Evolutionary conservation across 1,140 invertebrate genomes (phyloP), one percentile per base, ranked within the genome.

Genomic region (Drosophila pruinosa): DNA sequence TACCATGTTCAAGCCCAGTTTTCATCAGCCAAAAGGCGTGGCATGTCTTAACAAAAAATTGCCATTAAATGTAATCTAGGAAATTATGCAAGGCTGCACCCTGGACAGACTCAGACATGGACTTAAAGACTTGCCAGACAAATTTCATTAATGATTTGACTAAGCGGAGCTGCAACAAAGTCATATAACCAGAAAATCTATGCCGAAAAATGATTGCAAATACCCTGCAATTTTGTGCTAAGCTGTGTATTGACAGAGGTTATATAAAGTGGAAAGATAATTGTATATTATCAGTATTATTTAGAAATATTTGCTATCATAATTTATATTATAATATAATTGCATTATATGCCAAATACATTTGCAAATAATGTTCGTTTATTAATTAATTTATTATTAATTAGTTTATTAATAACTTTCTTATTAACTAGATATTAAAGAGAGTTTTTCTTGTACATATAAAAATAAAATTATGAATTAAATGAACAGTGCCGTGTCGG

Each of bases 1-100:
- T 26, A 77, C 80, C 77, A 73, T 80, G 80, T 80, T 85, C 80
- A 86, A 80, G 80, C 76, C 61, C 68, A 74, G 80, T 80, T 85
- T 80, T 76, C 77, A 85, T 80, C 80, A 83, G 58, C 4, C 48
- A 19, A 26, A 24, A 47, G 57, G 45, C 65, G 65, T 69, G 57
- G 14, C 48, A 19, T 31, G 31, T 28, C 58, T 63, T 8, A 15
- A 12, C 12, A 28, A 43, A 63, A 64, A 62, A 24, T 48, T 6
- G 28, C 21, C n/a, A 64, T 48, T 39, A 48, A 62, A 69, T 43
- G 26, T 34, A 47, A 19, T 54, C 58, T 62, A 26, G 38, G 14
- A 50, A 56, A 71, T 65, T 65, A 57, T 71, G 65, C 48, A 71
- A 71, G 34, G 5, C 43, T 47, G 19, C 6, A 26, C 28, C 57